These are phyloP conservation scores for Pluvialis apricaria DNA, from an alignment of 2,113 vertebrate species.

Conservation along the genomic window DNA sequence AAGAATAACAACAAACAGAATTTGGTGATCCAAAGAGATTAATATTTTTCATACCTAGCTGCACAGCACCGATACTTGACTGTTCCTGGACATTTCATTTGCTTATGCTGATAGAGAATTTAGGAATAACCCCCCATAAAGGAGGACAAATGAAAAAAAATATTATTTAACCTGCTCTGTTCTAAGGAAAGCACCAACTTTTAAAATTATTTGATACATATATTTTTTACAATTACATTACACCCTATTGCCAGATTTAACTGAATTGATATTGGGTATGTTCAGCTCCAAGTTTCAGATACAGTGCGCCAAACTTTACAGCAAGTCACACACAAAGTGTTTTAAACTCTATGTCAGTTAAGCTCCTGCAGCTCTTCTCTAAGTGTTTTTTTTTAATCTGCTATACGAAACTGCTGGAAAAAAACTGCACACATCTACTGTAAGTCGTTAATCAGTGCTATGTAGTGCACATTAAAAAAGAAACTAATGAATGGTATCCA, in stretches of 20 bases:
- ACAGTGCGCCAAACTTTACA: neutral
- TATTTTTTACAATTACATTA: neutral
- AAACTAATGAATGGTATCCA: conserved; percentile 44
- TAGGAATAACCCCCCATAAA: neutral
- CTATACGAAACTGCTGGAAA: conserved; percentile 3
- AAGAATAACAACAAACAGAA: neutral
- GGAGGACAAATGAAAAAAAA: neutral
- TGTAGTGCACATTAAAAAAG: conserved; percentile 35
- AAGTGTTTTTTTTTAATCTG: neutral
- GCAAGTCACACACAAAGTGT: neutral
- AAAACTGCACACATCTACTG: neutral
- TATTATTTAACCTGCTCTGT: neutral
- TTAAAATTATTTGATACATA: neutral
- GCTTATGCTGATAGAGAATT: neutral
- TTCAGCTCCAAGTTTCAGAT: neutral
- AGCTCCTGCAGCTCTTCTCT: neutral
- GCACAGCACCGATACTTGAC: neutral
- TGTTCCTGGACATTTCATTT: neutral
- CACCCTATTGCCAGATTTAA: neutral
- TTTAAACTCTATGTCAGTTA: neutral
- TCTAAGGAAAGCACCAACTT: neutral
- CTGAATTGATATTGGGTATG: neutral
- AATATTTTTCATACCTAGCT: neutral
- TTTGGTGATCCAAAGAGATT: neutral
- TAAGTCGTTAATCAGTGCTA: conserved; percentile 34